A percentile compares a stretch with the other conserved stretches of the same genome.
phyloP scores from a whole-genome alignment of 2,113 vertebrate genomes.

The Struthidea cinerea region DNA sequence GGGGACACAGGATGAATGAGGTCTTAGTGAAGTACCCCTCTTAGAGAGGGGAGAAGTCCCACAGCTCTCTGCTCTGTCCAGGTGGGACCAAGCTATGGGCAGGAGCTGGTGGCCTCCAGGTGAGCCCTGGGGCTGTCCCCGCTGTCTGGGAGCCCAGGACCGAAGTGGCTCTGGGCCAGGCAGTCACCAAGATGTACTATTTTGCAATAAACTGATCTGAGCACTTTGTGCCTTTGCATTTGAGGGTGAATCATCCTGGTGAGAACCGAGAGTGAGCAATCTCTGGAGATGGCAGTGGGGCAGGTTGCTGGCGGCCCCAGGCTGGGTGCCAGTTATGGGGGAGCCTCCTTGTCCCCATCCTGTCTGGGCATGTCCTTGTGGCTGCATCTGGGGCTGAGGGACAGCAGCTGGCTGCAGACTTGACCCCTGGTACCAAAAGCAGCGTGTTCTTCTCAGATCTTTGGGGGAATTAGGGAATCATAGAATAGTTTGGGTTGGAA shows the following conservation, averaged over 20 bases:
- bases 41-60: not conserved
- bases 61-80: not conserved
- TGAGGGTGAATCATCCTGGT: not conserved
- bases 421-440: not conserved
- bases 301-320: not conserved
- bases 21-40: not conserved
- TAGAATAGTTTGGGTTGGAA: not conserved
- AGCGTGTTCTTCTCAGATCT: fast-evolving
- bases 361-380: not conserved
- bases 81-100: not conserved
- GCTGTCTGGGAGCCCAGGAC: not conserved
- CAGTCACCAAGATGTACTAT: not conserved
- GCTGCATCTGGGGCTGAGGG: not conserved
- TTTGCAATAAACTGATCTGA: conserved; percentile 12
- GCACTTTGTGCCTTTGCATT: not conserved
- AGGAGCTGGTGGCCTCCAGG: not conserved
- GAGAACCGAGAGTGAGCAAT: not conserved
- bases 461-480: not conserved
- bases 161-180: not conserved
- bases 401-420: not conserved
- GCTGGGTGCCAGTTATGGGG: not conserved
- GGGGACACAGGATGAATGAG: not conserved
- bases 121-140: not conserved
- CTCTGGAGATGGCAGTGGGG: not conserved
- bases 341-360: not conserved